These are phyloP conservation scores for Cantharis lateralis DNA, from an alignment of 2,888 invertebrate genomes.

Conservation along the genomic window DNA sequence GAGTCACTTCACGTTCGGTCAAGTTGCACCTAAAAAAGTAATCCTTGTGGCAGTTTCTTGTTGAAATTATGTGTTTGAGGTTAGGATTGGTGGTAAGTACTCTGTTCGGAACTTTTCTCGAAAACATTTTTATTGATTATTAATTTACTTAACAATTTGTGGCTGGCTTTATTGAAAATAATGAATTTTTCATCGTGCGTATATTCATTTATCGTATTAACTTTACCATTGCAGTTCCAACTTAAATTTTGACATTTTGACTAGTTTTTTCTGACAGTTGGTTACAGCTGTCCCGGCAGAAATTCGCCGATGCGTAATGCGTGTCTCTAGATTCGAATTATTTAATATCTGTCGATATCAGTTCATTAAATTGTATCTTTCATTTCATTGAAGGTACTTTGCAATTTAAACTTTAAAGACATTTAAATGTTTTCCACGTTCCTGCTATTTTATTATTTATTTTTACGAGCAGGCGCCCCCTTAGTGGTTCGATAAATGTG, in stretches of 20 bases:
- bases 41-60: slow-evolving; percentile 18
- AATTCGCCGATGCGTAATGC: not conserved
- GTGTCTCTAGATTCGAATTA: not conserved
- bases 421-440: not conserved
- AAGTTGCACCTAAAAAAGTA: slow-evolving; percentile 36
- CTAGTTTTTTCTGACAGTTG: not conserved
- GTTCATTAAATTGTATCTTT: not conserved
- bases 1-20: slow-evolving; percentile 39
- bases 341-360: not conserved
- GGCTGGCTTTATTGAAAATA: not conserved
- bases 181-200: not conserved
- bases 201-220: not conserved
- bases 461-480: not conserved
- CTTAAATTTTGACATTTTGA: not conserved
- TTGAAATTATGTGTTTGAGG: slow-evolving; percentile 44
- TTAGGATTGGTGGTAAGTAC: slow-evolving; percentile 42
- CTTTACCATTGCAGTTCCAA: not conserved
- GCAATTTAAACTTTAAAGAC: not conserved
- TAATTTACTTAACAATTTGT: not conserved
- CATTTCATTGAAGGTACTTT: not conserved
- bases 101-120: slow-evolving; percentile 30
- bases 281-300: not conserved
- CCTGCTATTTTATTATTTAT: not conserved
- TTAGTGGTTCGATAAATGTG: not conserved
- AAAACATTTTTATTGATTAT: slow-evolving; percentile 20